Evolutionary conservation across 2,797 vertebrate genomes (phyloP).

Genomic region (Botia kubotai): DNA sequence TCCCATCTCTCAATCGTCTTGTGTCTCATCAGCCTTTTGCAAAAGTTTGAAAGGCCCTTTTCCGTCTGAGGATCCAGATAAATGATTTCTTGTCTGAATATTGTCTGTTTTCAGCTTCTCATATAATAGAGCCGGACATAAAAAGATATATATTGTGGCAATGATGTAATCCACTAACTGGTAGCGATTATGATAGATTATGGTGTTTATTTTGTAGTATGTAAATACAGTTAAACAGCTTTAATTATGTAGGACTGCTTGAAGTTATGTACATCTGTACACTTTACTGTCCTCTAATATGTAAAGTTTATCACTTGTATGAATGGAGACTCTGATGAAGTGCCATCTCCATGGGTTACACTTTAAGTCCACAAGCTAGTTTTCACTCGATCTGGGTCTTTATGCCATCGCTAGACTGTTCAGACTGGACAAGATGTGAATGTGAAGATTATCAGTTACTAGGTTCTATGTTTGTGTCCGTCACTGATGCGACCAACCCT

Average conservation of each 20-base stretch:
- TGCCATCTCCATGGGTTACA: slow-evolving; percentile 75
- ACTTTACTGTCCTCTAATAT: no score
- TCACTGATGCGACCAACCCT: slow-evolving; percentile 61
- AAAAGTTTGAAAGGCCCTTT: slow-evolving; percentile 70
- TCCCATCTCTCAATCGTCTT: slow-evolving; percentile 80
- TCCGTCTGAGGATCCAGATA: slow-evolving; percentile 67
- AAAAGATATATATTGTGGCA: not conserved
- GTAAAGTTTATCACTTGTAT: slow-evolving; percentile 69
- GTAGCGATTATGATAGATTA: no score
- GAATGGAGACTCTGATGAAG: slow-evolving; percentile 78
- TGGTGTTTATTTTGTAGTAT: no score
- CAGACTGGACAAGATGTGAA: slow-evolving; percentile 68
- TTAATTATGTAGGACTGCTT: not conserved
- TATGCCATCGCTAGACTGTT: slow-evolving; percentile 75
- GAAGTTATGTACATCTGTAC: not conserved
- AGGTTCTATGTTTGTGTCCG: slow-evolving; percentile 72
- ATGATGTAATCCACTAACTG: not conserved
- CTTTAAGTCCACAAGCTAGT: slow-evolving; percentile 75
- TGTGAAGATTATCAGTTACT: slow-evolving; percentile 67
- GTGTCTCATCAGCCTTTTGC: slow-evolving; percentile 75
- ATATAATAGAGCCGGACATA: slow-evolving; percentile 64
- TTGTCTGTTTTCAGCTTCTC: slow-evolving; percentile 74
- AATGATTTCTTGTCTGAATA: slow-evolving; percentile 74
- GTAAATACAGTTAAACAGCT: no score
- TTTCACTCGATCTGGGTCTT: slow-evolving; percentile 79